These are phyloP conservation scores for Moxostoma hubbsi DNA, from an alignment of 2,797 vertebrate genomes.

Conservation along the genomic window DNA sequence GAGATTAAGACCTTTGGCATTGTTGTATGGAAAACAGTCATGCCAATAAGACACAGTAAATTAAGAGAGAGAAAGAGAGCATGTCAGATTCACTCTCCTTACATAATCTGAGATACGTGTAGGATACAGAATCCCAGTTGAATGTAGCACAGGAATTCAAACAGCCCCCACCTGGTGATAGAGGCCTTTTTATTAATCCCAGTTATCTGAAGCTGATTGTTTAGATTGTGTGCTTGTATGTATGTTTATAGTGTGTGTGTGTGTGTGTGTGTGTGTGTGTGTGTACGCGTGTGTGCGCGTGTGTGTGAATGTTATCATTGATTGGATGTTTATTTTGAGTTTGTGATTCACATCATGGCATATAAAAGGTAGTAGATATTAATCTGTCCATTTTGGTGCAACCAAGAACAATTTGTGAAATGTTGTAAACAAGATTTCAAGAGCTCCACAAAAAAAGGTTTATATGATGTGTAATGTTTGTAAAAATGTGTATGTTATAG, in stretches of 20 bases:
- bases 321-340: too few species aligned
- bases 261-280: too few species aligned
- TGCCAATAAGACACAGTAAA: neutral
- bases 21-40: conserved; percentile 3
- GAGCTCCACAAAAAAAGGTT: conserved; percentile 31
- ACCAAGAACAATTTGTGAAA: conserved; percentile 9
- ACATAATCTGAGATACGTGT: conserved; percentile 70
- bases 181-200: conserved; percentile 65
- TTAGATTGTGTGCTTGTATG: conserved; percentile 33
- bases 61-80: conserved; percentile 61
- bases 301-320: too few species aligned
- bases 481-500: conserved; percentile 55
- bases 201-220: conserved; percentile 60
- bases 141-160: conserved; percentile 67
- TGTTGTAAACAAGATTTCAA: conserved; percentile 23
- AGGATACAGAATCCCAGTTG: conserved; percentile 66
- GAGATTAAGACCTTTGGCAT: conserved; percentile 10
- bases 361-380: too few species aligned
- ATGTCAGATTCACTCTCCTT: conserved; percentile 69
- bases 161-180: conserved; percentile 61
- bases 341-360: too few species aligned
- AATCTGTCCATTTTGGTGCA: conserved; percentile 6
- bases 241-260: conserved; percentile 46
- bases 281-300: too few species aligned
- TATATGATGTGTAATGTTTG: conserved; percentile 18